These are phyloP conservation scores for Melanostoma scalare DNA, from an alignment of 2,888 invertebrate genomes.

Conservation along the genomic window DNA sequence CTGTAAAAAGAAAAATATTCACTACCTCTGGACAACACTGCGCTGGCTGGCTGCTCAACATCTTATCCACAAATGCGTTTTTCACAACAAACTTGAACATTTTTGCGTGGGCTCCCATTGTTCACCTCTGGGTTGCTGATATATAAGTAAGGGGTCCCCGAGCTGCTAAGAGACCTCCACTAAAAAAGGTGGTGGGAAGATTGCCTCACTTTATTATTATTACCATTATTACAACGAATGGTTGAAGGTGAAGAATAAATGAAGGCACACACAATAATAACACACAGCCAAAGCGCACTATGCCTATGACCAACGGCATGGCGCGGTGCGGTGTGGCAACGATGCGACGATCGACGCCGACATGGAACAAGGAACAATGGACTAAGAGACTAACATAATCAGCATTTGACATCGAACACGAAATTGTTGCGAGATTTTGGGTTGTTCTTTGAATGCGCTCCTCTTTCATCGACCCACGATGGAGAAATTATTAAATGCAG, in stretches of 20 bases:
- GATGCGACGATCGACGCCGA: too few relatives aligned
- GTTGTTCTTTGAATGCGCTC: slow-evolving; percentile 21
- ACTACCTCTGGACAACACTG: background rate
- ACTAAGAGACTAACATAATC: slow-evolving; percentile 62
- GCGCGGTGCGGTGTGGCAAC: too few relatives aligned
- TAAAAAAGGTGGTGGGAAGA: slow-evolving; percentile 56
- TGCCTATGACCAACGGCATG: too few relatives aligned
- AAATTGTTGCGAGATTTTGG: slow-evolving; percentile 61
- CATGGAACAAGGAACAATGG: slow-evolving; percentile 50
- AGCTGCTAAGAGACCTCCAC: background rate
- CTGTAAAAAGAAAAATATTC: slow-evolving; percentile 41
- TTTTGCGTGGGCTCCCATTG: slow-evolving; percentile 68
- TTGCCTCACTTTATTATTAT: slow-evolving; percentile 70
- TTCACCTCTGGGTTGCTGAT: slow-evolving; percentile 17
- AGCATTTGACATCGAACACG: slow-evolving; percentile 72
- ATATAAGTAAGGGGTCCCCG: slow-evolving; percentile 5
- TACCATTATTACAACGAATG: slow-evolving; percentile 57
- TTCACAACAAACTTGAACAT: slow-evolving; percentile 37
- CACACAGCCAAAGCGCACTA: background rate
- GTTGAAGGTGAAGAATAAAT: slow-evolving; percentile 60
- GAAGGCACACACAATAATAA: slow-evolving; percentile 34
- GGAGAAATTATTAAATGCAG: slow-evolving; percentile 57
- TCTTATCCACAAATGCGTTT: slow-evolving; percentile 48
- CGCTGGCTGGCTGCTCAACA: slow-evolving; percentile 7
- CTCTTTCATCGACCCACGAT: slow-evolving; percentile 62